These are phyloP conservation scores for Micropterix aruncella DNA, from an alignment of 2,888 invertebrate species.

Conservation along the genomic window DNA sequence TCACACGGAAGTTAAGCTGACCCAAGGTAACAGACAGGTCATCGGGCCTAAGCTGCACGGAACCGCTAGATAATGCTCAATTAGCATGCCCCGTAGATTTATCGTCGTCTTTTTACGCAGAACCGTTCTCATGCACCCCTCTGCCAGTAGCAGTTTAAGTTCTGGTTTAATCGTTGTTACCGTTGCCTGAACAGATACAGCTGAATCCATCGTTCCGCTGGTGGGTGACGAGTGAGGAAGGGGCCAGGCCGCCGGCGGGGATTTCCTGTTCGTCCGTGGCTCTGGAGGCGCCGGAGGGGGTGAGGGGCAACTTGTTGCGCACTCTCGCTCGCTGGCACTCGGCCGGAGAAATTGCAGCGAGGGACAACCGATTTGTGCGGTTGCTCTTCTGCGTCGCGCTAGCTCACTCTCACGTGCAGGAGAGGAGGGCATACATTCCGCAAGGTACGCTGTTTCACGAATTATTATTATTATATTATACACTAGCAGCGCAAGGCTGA, in stretches of 20 bases:
- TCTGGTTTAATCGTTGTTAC: too few relatives aligned
- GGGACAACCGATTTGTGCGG: constrained; percentile 26
- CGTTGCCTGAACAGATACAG: too few relatives aligned
- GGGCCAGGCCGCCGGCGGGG: not conserved
- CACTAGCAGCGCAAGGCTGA: too few relatives aligned
- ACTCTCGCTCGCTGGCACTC: constrained; percentile 57
- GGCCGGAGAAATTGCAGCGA: constrained; percentile 14
- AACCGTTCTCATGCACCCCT: too few relatives aligned
- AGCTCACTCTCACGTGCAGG: constrained; percentile 82
- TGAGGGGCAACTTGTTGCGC: constrained; percentile 65
- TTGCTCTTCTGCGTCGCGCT: constrained; percentile 58
- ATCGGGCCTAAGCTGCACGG: too few relatives aligned
- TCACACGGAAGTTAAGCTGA: too few relatives aligned
- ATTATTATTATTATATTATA: too few relatives aligned
- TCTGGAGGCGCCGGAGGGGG: constrained; percentile 63
- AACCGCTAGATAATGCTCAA: too few relatives aligned
- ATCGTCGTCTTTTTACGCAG: too few relatives aligned
- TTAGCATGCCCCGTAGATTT: too few relatives aligned
- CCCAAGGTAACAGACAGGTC: too few relatives aligned
- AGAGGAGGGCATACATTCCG: constrained; percentile 83
- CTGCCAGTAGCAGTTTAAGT: too few relatives aligned
- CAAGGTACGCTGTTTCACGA: constrained; percentile 36
- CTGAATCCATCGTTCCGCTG: not conserved
- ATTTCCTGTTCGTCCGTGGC: not conserved
- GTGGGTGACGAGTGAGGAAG: not conserved